Base-by-base conservation (phyloP, 2,797 vertebrate genomes). In the Catamblyrhynchus diadema region DNA sequence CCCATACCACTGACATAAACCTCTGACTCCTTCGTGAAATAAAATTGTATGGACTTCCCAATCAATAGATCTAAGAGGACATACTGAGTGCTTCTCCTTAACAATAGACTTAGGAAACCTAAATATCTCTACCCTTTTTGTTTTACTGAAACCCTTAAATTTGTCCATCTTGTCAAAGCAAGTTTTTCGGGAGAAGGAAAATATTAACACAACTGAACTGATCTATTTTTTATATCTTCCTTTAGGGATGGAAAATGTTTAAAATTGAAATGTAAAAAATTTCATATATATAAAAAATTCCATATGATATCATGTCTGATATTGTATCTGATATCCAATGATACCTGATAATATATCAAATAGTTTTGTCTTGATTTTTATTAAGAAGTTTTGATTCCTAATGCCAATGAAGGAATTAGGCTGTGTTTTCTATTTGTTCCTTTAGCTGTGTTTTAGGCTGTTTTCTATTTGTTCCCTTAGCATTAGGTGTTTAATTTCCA, bases 161-260 rank as follows among this genome's bases (percentile, higher is more conserved):
- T 67, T 39, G 2, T 41, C 54, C 8, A 66, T n/a, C 28, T 59
- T 50, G 13, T 14, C 35, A 57, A 71, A 71, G 9, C 7, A 53
- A 39, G 3, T 3, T 35, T 66, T 53, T 21, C 3, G 2, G 5
- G 4, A 22, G 12, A 1, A n/a, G 9, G 6, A 79, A 67, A 41
- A 44, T 20, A 27, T n/a, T 59, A 21, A 22, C 30, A 30, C 6
- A 44, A 8, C 1, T 41, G 44, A 80, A 47, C 8, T 24, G 4
- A 17, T 71, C 1, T 53, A 27, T 17, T 41, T 80, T 82, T 45
- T 28, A 2, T 37, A 21, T 27, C 10, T 45, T 51, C 33, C 50
- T 48, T 25, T 62, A 48, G 3, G 37, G 24, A 27, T 62, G 14
- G 17, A 17, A 71, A 71, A 33, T 45, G 0, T 50, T 15, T 25